These are phyloP conservation scores for Liodrosophila aerea DNA, from an alignment of 2,888 invertebrate species.

Conservation along the genomic window DNA sequence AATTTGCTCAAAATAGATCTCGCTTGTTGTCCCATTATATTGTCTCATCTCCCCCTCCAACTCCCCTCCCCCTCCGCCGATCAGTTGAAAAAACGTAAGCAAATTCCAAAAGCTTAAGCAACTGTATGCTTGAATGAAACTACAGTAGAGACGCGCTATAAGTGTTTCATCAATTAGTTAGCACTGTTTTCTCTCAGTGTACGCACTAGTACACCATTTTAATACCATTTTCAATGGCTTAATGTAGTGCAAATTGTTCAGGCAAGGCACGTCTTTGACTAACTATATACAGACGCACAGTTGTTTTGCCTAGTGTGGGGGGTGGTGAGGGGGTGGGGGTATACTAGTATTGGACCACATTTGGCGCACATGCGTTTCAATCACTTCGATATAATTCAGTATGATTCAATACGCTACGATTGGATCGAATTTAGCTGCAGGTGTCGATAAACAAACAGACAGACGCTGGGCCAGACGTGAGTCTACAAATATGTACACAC, in stretches of 20 bases:
- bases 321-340: too few species aligned
- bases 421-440: slow-evolving; percentile 21
- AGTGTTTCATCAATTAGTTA: too few species aligned
- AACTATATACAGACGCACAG: not conserved
- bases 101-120: slow-evolving; percentile 8
- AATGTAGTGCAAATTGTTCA: slow-evolving; percentile 19
- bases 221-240: too few species aligned
- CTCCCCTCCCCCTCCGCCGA: too few species aligned
- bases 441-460: slow-evolving; percentile 31
- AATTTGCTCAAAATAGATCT: slow-evolving; percentile 59
- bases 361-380: slow-evolving; percentile 3
- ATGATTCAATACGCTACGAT: slow-evolving; percentile 4
- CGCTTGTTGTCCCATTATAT: slow-evolving; percentile 20
- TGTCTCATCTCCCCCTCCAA: slow-evolving; percentile 16
- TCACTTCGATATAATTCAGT: slow-evolving; percentile 1
- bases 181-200: too few species aligned
- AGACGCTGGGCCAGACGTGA: not conserved
- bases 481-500: slow-evolving; percentile 10
- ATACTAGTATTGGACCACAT: slow-evolving; percentile 33
- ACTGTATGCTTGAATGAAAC: slow-evolving; percentile 3
- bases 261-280: slow-evolving; percentile 33
- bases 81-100: slow-evolving; percentile 18
- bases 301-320: slow-evolving; percentile 7
- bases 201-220: too few species aligned
- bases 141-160: too few species aligned